These are phyloP conservation scores for Pterois miles DNA, from an alignment of 2,797 vertebrate genomes.

Conservation along the genomic window DNA sequence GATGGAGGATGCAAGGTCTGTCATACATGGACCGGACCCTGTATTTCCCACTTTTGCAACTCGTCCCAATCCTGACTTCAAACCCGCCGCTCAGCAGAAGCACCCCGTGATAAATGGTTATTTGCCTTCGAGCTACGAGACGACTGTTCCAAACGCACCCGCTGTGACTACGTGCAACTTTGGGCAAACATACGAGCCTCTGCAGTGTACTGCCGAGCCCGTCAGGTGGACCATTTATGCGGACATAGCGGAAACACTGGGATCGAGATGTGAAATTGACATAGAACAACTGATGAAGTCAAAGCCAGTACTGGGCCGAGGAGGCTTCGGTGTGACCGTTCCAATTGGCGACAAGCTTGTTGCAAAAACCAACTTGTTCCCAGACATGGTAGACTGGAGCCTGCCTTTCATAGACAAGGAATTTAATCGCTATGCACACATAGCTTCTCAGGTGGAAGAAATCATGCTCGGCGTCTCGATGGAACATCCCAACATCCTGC, in stretches of 20 bases:
- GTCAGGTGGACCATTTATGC: background rate
- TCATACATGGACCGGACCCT: too few relatives aligned
- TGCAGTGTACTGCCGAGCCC: too few relatives aligned
- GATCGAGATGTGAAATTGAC: background rate
- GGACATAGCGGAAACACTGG: background rate
- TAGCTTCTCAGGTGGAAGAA: constrained; percentile 3
- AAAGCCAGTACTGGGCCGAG: background rate
- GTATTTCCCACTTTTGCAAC: background rate
- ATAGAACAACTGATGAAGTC: background rate
- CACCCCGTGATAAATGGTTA: background rate
- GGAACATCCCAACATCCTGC: background rate
- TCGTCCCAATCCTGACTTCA: background rate
- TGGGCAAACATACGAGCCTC: background rate
- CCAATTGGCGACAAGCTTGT: fast-evolving
- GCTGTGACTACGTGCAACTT: background rate
- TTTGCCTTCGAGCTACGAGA: background rate
- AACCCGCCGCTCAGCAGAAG: background rate
- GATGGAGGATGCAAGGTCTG: too few relatives aligned
- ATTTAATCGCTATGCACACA: background rate
- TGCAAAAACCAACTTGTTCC: background rate
- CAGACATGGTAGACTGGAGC: constrained; percentile 1
- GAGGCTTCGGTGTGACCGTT: background rate
- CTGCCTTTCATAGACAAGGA: background rate
- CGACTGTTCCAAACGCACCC: background rate
- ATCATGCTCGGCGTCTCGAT: background rate